These are phyloP conservation scores for Cryptocephalus primarius DNA, from an alignment of 2,888 invertebrate species.

Conservation along the genomic window DNA sequence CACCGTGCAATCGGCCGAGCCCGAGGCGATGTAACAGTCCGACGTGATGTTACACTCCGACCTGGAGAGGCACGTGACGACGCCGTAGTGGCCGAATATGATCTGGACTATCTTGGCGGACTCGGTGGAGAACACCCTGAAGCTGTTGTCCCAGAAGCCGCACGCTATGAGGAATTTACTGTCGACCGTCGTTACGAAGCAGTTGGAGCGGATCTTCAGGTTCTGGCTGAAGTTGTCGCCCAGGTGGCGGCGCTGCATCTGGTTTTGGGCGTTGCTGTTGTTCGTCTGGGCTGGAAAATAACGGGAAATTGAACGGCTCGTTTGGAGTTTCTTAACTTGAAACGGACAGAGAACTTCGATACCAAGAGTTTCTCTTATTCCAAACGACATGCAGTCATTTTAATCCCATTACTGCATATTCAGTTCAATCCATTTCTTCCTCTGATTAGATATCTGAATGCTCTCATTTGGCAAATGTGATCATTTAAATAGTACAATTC, in stretches of 20 bases:
- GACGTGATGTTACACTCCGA: slow-evolving; percentile 99
- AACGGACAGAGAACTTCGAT: too few relatives aligned
- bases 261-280: slow-evolving; percentile 63
- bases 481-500: too few relatives aligned
- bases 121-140: slow-evolving; percentile 94
- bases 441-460: too few relatives aligned
- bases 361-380: too few relatives aligned
- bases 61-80: slow-evolving; percentile 93
- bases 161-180: slow-evolving; percentile 94
- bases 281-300: slow-evolving; percentile 53
- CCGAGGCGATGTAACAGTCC: slow-evolving; percentile 97
- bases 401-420: too few relatives aligned
- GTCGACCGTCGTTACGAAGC: slow-evolving; percentile 97
- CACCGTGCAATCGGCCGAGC: slow-evolving; percentile 96
- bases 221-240: slow-evolving; percentile 99
- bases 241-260: slow-evolving; percentile 73
- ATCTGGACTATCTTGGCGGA: slow-evolving; percentile 97
- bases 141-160: slow-evolving; percentile 99
- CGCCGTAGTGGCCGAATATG: slow-evolving; percentile 97
- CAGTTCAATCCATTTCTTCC: too few relatives aligned
- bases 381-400: neutral
- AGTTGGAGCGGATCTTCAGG: slow-evolving; percentile 82
- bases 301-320: neutral
- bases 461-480: too few relatives aligned
- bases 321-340: too few relatives aligned